A percentile compares a stretch with the other conserved stretches of the same genome.
These are phyloP conservation scores for Diarsia mendica DNA, from an alignment of 2,888 invertebrate genomes.

Conservation along the genomic window DNA sequence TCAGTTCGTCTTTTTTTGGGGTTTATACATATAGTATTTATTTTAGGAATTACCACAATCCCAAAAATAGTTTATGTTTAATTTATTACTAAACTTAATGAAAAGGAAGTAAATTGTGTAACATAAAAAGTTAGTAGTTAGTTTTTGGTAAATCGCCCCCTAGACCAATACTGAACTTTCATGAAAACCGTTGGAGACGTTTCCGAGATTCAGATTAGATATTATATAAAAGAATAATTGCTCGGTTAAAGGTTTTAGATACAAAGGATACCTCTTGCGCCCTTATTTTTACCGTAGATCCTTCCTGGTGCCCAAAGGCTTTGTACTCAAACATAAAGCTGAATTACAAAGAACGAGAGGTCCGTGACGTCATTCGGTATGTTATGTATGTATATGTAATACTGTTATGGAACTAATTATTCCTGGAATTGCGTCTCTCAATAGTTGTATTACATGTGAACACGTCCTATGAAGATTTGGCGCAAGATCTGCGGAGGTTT, in stretches of 20 bases:
- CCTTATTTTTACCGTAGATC: background rate
- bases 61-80: background rate
- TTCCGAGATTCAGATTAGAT: too few species aligned
- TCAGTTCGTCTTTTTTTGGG: background rate
- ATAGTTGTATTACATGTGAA: slow-evolving; percentile 44
- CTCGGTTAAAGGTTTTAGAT: too few species aligned
- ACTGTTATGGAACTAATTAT: slow-evolving; percentile 44
- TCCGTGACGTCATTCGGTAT: slow-evolving; percentile 55
- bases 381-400: background rate
- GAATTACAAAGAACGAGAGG: slow-evolving; percentile 38
- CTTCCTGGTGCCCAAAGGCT: slow-evolving; percentile 17
- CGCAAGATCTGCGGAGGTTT: slow-evolving; percentile 59
- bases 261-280: background rate
- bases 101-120: background rate
- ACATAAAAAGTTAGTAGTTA: too few species aligned
- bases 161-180: too few species aligned
- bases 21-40: background rate
- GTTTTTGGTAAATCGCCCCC: too few species aligned
- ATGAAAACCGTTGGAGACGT: too few species aligned
- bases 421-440: slow-evolving; percentile 24
- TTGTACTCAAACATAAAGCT: slow-evolving; percentile 37
- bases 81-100: background rate
- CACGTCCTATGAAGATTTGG: slow-evolving; percentile 56
- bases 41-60: background rate
- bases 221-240: too few species aligned